Conservation (phyloP, 2,113 vertebrate genomes). For the Struthidea cinerea region DNA sequence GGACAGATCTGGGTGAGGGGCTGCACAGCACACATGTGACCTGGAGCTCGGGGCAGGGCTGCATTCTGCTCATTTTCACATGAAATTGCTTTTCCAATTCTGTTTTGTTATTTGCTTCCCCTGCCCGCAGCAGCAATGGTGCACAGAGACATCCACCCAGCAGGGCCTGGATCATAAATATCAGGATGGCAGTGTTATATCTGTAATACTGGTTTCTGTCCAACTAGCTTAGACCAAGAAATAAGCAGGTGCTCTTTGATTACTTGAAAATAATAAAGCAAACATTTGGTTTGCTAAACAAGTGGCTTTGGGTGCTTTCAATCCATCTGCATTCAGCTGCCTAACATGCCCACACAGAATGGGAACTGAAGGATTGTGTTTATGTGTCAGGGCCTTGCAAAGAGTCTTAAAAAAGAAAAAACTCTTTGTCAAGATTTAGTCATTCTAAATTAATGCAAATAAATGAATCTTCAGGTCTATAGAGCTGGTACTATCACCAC, state of each 20-base stretch:
- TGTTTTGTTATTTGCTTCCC: background rate
- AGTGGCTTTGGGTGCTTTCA: background rate
- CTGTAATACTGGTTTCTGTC: background rate
- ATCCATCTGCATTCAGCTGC: background rate
- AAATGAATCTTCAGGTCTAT: background rate
- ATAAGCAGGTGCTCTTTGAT: slow-evolving; percentile 16
- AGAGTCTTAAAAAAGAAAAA: background rate
- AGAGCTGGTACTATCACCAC: background rate
- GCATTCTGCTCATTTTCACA: background rate
- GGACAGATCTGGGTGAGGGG: background rate
- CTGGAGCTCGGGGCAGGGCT: background rate
- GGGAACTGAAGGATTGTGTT: background rate
- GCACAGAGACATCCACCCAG: background rate
- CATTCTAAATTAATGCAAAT: background rate
- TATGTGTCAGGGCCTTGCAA: background rate
- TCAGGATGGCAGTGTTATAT: background rate
- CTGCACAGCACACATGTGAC: fast-evolving
- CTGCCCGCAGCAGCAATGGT: background rate
- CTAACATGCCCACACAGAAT: background rate
- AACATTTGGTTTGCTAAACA: slow-evolving; percentile 44
- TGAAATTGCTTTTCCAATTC: background rate
- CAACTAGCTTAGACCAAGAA: background rate
- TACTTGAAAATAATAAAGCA: slow-evolving; percentile 36
- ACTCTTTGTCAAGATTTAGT: background rate
- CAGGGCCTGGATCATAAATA: background rate